phyloP scores from a whole-genome alignment of 2,113 vertebrate species.

The Chaetorhynchus papuensis region DNA sequence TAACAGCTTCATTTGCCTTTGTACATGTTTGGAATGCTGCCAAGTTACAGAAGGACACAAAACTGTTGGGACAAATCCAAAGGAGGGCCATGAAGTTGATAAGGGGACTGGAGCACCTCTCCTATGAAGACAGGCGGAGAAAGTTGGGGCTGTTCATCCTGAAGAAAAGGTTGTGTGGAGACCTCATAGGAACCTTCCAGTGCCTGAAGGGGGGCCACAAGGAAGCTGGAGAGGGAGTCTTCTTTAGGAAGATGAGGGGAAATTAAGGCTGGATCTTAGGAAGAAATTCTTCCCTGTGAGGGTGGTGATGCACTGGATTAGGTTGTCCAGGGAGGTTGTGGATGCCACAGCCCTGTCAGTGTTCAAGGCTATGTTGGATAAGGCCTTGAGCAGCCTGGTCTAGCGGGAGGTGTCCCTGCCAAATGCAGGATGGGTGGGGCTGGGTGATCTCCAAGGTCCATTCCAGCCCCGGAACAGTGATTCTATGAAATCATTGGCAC shows the following conservation, averaged over 20 bases:
- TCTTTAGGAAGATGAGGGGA: background rate
- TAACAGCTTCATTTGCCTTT: background rate
- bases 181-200: too few relatives aligned
- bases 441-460: background rate
- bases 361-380: background rate
- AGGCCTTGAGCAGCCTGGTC: background rate
- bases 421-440: too few relatives aligned
- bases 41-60: background rate
- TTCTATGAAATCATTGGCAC: background rate
- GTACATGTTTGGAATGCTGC: background rate
- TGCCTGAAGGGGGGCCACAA: background rate
- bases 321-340: background rate
- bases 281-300: background rate
- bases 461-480: background rate
- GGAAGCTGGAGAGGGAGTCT: background rate
- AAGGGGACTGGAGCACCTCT: background rate
- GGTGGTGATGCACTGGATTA: background rate
- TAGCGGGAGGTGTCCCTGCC: background rate
- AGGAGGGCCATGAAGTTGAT: rapidly evolving
- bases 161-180: background rate
- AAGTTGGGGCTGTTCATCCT: background rate
- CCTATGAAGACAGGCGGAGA: background rate
- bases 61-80: background rate
- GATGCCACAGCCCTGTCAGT: background rate
- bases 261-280: background rate